These are phyloP conservation scores for Phasia obesa DNA, from an alignment of 2,888 invertebrate genomes.

Conservation along the genomic window DNA sequence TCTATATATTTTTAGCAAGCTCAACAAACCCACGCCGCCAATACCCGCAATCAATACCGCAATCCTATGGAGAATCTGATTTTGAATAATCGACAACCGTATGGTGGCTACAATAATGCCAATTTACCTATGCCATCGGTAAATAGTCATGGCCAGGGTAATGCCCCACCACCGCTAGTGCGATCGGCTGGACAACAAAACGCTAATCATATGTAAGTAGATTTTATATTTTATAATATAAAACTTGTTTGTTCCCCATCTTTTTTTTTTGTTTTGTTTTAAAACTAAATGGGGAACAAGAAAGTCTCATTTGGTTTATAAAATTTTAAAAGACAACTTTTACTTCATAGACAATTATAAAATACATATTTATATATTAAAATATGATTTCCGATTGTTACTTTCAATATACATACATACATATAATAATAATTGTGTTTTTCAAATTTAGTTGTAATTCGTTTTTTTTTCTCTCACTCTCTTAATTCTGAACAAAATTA, in stretches of 20 bases:
- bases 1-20: slow-evolving; percentile 72
- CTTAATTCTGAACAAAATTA: slow-evolving; percentile 55
- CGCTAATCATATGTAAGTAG: slow-evolving; percentile 81
- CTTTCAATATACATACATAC: slow-evolving; percentile 48
- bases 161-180: slow-evolving; percentile 85
- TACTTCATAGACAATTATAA: slow-evolving; percentile 41
- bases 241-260: slow-evolving; percentile 26
- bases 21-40: slow-evolving; percentile 75
- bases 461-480: slow-evolving; percentile 68
- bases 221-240: background rate
- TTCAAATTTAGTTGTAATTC: slow-evolving; percentile 81
- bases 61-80: slow-evolving; percentile 80
- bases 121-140: slow-evolving; percentile 81
- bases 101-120: slow-evolving; percentile 80
- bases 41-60: slow-evolving; percentile 75
- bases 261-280: background rate
- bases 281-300: background rate
- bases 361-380: background rate
- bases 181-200: slow-evolving; percentile 83
- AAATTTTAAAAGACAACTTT: slow-evolving; percentile 38
- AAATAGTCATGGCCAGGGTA: slow-evolving; percentile 80
- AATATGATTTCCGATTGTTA: slow-evolving; percentile 56
- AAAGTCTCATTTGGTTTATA: slow-evolving; percentile 10
- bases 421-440: slow-evolving; percentile 80
- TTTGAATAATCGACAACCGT: slow-evolving; percentile 78